Conservation (phyloP, 2,797 vertebrate species). For the Tauraco hartlaubi region DNA sequence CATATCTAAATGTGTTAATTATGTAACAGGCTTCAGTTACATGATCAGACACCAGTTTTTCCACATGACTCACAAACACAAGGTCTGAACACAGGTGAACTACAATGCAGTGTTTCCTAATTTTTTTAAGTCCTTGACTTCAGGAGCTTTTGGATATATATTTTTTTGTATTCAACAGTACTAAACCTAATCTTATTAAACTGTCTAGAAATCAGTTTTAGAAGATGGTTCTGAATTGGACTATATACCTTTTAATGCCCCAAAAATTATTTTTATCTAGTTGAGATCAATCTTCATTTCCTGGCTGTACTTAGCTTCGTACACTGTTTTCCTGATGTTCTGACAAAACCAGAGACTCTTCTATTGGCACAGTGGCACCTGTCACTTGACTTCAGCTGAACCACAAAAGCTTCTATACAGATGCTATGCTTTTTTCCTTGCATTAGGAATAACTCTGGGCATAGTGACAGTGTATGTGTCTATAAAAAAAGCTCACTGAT, state of each 20-base stretch:
- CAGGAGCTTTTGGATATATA: background rate
- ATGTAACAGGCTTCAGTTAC: background rate
- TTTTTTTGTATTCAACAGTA: background rate
- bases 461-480: background rate
- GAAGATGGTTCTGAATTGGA: background rate
- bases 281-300: background rate
- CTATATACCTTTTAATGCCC: background rate
- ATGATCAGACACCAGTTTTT: background rate
- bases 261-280: background rate
- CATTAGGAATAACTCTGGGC: background rate
- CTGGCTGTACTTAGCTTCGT: background rate
- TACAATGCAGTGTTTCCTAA: background rate
- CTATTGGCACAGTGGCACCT: background rate
- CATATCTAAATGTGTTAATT: background rate
- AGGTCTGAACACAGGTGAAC: background rate
- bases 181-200: background rate
- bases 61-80: background rate
- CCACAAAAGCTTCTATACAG: background rate
- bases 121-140: background rate
- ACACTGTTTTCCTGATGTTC: background rate
- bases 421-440: background rate
- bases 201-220: background rate
- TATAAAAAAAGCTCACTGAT: background rate
- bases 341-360: background rate
- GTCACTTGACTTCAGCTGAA: background rate